A percentile compares a stretch with the other conserved stretches of the same genome.
Conservation (phyloP, 1,140 invertebrate genomes). For the Spodoptera frugiperda region DNA sequence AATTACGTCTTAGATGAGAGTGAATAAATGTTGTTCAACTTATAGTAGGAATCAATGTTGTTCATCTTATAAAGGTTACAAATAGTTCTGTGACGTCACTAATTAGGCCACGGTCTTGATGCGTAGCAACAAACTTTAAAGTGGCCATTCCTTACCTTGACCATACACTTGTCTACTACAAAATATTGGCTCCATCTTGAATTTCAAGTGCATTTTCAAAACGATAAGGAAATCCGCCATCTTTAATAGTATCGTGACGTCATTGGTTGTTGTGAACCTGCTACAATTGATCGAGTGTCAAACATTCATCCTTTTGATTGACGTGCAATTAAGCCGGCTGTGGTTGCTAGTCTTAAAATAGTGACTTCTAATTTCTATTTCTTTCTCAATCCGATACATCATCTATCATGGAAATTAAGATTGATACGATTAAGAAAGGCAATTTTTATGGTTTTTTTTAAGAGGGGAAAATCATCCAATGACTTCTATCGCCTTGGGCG, state of each 20-base stretch:
- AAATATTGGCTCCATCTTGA: not conserved
- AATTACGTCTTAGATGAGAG: not conserved
- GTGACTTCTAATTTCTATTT: too few relatives aligned
- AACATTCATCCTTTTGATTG: constrained; percentile 17
- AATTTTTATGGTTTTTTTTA: too few relatives aligned
- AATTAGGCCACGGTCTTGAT: constrained; percentile 9
- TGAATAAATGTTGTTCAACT: not conserved
- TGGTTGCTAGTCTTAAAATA: constrained; percentile 2
- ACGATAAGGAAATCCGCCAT: too few relatives aligned
- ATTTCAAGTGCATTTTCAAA: too few relatives aligned
- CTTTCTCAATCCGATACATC: too few relatives aligned
- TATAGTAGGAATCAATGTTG: constrained; percentile 4
- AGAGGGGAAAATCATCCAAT: too few relatives aligned
- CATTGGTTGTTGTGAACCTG: not conserved
- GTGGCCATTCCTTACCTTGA: not conserved
- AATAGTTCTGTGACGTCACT: constrained; percentile 1
- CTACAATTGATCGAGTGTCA: constrained; percentile 2
- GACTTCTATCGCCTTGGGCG: too few relatives aligned
- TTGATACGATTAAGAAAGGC: too few relatives aligned
- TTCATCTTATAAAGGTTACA: constrained; percentile 11
- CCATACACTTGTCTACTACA: not conserved
- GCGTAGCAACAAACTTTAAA: not conserved
- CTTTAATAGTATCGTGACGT: not conserved
- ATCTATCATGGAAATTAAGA: too few relatives aligned
- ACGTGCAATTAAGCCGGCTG: constrained; percentile 1